Percentiles rank a stretch among this genome's conserved stretches.
phyloP scores from a whole-genome alignment of 2,888 invertebrate species.

The Ophraella communa region DNA sequence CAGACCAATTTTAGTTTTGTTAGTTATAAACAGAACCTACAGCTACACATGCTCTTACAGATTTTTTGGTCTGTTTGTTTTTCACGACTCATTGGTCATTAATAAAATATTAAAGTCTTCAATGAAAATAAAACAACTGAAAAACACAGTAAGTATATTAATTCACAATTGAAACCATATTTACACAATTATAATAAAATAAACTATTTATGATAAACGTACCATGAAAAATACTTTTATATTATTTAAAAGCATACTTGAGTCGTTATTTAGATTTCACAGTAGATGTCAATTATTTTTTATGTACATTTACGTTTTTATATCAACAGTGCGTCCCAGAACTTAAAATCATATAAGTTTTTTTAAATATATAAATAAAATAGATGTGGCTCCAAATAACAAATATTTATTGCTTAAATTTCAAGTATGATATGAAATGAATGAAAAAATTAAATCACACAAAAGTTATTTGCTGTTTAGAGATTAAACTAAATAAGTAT shows the following conservation, averaged over 20 bases:
- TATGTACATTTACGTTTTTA: slow-evolving; percentile 12
- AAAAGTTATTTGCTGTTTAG: too few species aligned
- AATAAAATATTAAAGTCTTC: not conserved
- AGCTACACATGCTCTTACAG: too few species aligned
- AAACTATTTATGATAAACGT: slow-evolving; percentile 23
- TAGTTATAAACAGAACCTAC: too few species aligned
- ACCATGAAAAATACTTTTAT: slow-evolving; percentile 25
- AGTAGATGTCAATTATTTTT: slow-evolving; percentile 1
- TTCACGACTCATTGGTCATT: too few species aligned
- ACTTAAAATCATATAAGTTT: not conserved
- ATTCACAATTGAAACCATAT: slow-evolving; percentile 25
- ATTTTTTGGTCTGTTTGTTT: too few species aligned
- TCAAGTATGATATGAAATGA: too few species aligned
- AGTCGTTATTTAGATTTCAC: not conserved
- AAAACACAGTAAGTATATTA: slow-evolving; percentile 15
- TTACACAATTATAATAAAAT: slow-evolving; percentile 23
- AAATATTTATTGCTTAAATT: too few species aligned
- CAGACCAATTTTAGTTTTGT: too few species aligned
- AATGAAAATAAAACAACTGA: not conserved
- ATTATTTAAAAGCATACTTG: slow-evolving; percentile 7
- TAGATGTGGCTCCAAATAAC: too few species aligned
- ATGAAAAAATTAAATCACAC: too few species aligned
- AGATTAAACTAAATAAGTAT: too few species aligned
- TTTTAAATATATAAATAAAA: not conserved
- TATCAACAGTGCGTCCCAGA: not conserved